Conservation (phyloP, 2,797 vertebrate genomes). For the Dipus sagitta region DNA sequence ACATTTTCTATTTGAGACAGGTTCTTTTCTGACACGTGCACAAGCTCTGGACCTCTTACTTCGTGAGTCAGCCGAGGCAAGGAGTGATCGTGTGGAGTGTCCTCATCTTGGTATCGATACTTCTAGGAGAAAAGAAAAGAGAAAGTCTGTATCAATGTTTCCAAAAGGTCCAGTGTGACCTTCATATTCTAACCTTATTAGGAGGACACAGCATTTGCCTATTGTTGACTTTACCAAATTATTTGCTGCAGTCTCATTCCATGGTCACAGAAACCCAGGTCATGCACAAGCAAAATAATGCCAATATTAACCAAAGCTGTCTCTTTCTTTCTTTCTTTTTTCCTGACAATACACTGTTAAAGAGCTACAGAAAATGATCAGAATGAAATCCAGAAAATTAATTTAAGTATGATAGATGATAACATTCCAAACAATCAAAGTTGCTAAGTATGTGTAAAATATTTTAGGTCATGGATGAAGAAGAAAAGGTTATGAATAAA, state of each 20-base stretch:
- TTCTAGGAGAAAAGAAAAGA: slow-evolving; percentile 87
- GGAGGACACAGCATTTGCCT: neutral
- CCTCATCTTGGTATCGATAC: slow-evolving; percentile 97
- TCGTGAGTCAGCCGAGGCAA: slow-evolving; percentile 95
- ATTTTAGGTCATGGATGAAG: neutral
- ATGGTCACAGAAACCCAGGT: neutral
- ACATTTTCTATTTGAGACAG: slow-evolving; percentile 98
- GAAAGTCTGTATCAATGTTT: slow-evolving; percentile 44
- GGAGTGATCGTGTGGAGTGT: slow-evolving; percentile 93
- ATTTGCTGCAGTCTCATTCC: neutral
- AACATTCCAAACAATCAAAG: neutral
- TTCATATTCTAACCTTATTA: neutral
- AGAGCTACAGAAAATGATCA: neutral
- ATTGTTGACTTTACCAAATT: neutral
- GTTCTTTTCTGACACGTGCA: slow-evolving; percentile 98
- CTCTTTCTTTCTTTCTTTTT: neutral
- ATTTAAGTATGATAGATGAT: neutral
- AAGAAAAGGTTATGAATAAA: neutral
- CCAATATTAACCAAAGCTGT: neutral
- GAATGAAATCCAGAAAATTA: neutral
- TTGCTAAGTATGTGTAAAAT: neutral
- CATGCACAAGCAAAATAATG: neutral
- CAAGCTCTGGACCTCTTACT: slow-evolving; percentile 95
- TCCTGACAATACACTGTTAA: neutral
- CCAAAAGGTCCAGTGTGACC: neutral